Evolutionary conservation across 2,113 vertebrate species (phyloP).

Genomic region (Scolopax mira): DNA sequence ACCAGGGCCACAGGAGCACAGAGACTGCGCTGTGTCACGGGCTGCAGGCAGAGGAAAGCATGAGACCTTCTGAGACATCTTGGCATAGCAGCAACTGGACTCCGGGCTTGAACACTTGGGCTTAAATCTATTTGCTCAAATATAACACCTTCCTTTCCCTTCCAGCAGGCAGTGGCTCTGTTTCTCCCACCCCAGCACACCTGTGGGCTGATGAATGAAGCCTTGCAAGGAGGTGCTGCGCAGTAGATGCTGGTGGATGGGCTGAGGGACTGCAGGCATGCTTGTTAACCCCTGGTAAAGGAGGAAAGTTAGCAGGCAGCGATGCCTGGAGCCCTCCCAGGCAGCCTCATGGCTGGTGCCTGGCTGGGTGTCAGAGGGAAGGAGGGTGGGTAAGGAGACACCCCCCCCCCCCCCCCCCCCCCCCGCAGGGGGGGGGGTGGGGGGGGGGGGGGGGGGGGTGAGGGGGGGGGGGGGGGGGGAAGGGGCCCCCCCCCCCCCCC

Average conservation of each 20-base stretch:
- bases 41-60: neutral
- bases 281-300: neutral
- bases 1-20: fast-evolving
- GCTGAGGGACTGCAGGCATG: neutral
- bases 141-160: neutral
- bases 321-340: neutral
- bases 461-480: too few species aligned
- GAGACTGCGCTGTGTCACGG: fast-evolving
- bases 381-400: neutral
- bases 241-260: neutral
- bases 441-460: too few species aligned
- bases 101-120: neutral
- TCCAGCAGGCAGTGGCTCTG: neutral
- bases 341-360: fast-evolving
- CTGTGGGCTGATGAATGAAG: fast-evolving
- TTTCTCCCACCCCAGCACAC: neutral
- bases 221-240: fast-evolving
- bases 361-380: too few species aligned
- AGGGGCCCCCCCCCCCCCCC: too few species aligned
- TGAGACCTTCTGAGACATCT: neutral
- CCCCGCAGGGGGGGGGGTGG: too few species aligned
- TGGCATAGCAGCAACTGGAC: neutral
- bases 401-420: too few species aligned
- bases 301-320: neutral
- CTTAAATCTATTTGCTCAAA: neutral